phyloP scores from a whole-genome alignment of 2,113 vertebrate genomes.

The Trematocara nigrifrons region DNA sequence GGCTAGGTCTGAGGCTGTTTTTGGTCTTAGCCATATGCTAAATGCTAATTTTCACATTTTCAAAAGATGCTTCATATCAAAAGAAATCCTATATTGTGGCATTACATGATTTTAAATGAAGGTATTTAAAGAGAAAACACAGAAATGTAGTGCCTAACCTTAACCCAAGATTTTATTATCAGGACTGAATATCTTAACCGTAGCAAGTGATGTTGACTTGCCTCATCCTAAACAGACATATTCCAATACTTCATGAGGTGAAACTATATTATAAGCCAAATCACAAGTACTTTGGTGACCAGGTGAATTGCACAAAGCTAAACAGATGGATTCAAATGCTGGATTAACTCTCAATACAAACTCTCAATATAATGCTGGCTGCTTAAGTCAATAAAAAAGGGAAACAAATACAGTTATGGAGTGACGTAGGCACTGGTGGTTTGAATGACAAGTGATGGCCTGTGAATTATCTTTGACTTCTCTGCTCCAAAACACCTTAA shows the following conservation, averaged over 20 bases:
- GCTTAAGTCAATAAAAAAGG: neutral
- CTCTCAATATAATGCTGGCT: neutral
- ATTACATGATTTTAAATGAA: neutral
- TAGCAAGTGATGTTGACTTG: neutral
- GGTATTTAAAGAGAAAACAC: neutral
- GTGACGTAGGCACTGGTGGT: neutral
- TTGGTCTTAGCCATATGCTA: neutral
- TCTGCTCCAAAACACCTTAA: neutral
- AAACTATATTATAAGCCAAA: neutral
- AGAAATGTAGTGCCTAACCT: neutral
- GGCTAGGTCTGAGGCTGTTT: neutral
- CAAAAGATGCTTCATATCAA: neutral
- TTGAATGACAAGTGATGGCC: neutral
- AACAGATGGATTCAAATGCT: neutral
- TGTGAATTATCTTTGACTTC: neutral
- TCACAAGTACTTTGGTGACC: neutral
- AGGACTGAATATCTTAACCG: neutral
- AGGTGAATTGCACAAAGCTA: neutral
- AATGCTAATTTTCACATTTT: neutral
- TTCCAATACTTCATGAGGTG: neutral
- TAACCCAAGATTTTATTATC: neutral
- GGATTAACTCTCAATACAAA: neutral
- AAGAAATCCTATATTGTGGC: too few species aligned
- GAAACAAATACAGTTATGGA: neutral
- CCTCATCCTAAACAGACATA: neutral